Conservation (phyloP, 2,888 invertebrate genomes). For the Drosophila rellima region DNA sequence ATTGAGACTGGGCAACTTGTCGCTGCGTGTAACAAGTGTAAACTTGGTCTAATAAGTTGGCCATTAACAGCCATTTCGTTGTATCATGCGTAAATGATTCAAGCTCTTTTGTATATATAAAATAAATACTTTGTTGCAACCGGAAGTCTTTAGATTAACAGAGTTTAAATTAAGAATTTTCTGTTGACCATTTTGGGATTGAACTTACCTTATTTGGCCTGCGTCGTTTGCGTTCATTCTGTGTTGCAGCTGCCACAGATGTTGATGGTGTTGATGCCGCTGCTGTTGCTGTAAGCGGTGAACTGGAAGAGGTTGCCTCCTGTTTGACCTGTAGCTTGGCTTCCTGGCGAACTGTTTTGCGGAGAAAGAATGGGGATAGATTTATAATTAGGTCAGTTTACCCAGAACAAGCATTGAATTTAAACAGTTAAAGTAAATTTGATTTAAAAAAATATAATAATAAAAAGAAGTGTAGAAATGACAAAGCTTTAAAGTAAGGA, state of each 20-base stretch:
- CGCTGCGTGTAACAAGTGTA: constrained; percentile 72
- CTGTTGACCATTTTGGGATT: constrained; percentile 14
- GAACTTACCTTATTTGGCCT: constrained; percentile 84
- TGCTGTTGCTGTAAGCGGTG: constrained; percentile 36
- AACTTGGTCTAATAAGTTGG: constrained; percentile 76
- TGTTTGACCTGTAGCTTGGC: constrained; percentile 85
- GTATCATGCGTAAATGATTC: constrained; percentile 61
- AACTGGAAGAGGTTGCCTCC: constrained; percentile 33
- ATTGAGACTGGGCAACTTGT: constrained; percentile 69
- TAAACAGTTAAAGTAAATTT: too few species aligned
- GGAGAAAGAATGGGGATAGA: neutral
- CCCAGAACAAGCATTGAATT: too few species aligned
- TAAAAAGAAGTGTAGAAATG: too few species aligned
- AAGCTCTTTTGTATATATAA: neutral
- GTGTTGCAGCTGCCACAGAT: constrained; percentile 35
- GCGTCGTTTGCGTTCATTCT: constrained; percentile 88
- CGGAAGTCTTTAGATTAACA: constrained; percentile 41
- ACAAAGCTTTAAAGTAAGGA: too few species aligned
- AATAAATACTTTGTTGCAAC: constrained; percentile 22
- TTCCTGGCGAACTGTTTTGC: constrained; percentile 91
- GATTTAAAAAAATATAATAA: too few species aligned
- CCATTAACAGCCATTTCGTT: constrained; percentile 55
- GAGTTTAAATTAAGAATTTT: constrained; percentile 18
- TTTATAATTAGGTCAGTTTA: constrained; percentile 3
- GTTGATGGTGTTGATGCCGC: constrained; percentile 75